Evolutionary conservation across 2,888 invertebrate species (phyloP), one percentile per base, ranked within the genome.

Genomic region (Euproctis similis): DNA sequence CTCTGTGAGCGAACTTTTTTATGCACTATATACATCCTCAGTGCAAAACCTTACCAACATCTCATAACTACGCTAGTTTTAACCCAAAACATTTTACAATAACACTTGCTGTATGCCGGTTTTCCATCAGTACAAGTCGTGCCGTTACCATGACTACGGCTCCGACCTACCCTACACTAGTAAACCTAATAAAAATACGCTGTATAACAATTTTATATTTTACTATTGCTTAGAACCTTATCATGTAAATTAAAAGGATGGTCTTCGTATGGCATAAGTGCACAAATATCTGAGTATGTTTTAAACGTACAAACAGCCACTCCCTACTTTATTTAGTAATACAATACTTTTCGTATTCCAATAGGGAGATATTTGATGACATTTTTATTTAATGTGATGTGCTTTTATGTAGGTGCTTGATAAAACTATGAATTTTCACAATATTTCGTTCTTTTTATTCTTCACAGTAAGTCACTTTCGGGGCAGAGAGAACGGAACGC

Each of bases 291-390:
- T n/a, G n/a, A 34, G 31, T 41, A 36, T 10, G 30, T 31, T 28
- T 28, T 52, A 37, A 49, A 48, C 53, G 49, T 32, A 52, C 56
- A 64, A 64, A 67, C 62, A 61, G 53, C 55, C 50, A 57, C 49
- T 42, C 63, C 63, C 68, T 51, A 47, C 60, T 48, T 67, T 69
- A 59, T 63, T 64, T 60, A 65, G 68, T 60, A 67, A 69, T 60
- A 55, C 52, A 55, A 64, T 61, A 59, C 58, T 53, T 52, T 59
- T 53, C 37, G 42, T 46, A 42, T 54, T 49, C 47, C 44, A 43
- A 54, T 50, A 50, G 45, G 48, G 48, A 55, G 55, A 51, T 36
- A 26, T 34, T 19, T 37, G 42, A 40, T 38, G 46, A 53, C 44
- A 45, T 37, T 46, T 46, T 40, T 46, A 39, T 46, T 46, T 46